Conservation (phyloP, 2,888 invertebrate genomes). For the Lasioglossum pauxillum region DNA sequence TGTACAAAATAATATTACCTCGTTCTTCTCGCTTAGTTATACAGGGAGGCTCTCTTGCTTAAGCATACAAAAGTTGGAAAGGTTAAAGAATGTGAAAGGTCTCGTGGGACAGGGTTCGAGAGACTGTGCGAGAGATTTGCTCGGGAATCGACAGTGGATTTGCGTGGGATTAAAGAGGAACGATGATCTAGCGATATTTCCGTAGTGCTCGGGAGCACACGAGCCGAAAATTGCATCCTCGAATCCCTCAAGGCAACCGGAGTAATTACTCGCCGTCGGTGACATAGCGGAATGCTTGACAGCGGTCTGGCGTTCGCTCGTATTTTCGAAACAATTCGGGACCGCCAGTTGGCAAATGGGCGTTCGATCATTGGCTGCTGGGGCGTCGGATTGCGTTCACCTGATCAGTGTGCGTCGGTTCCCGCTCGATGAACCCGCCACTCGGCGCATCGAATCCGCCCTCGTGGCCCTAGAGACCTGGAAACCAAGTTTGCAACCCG, state of each 20-base stretch:
- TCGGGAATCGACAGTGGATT: neutral
- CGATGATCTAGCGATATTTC: slow-evolving; percentile 12
- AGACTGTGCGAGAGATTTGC: neutral
- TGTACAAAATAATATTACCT: neutral
- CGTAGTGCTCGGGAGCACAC: neutral
- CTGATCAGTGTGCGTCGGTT: neutral
- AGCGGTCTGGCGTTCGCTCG: slow-evolving; percentile 27
- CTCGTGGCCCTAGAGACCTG: neutral
- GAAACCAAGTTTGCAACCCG: neutral
- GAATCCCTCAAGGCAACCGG: slow-evolving; percentile 18
- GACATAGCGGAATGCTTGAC: slow-evolving; percentile 31
- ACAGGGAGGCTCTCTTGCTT: neutral
- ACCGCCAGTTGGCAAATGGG: slow-evolving; percentile 38
- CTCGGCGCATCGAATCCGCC: neutral
- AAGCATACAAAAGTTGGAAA: neutral
- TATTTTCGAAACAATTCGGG: slow-evolving; percentile 26
- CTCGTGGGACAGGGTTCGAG: neutral
- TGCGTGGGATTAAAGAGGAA: neutral
- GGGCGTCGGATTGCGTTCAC: neutral
- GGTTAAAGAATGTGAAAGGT: neutral
- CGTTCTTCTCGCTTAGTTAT: neutral
- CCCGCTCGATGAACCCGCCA: neutral
- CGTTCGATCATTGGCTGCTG: neutral
- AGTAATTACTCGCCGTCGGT: slow-evolving; percentile 19
- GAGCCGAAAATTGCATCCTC: slow-evolving; percentile 13